Conservation (phyloP, 2,888 invertebrate genomes). For the Trichogramma dendrolimi region DNA sequence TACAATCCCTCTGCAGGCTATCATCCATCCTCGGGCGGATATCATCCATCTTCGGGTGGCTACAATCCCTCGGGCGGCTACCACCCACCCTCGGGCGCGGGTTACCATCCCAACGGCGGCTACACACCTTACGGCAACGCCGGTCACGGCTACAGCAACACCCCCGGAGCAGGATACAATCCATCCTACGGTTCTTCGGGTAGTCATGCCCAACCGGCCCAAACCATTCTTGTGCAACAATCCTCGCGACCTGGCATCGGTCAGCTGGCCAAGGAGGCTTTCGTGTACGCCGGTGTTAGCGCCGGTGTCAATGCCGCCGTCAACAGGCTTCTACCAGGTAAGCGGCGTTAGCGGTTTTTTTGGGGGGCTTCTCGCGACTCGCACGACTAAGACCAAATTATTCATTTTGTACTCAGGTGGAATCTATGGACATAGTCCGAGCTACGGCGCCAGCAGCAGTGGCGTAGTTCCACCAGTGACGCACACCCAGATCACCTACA, state of each 20-base stretch:
- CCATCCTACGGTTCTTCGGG: constrained; percentile 25
- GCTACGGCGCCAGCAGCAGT: constrained; percentile 21
- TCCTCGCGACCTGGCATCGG: constrained; percentile 45
- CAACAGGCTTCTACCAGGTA: constrained; percentile 44
- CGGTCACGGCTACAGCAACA: constrained; percentile 17
- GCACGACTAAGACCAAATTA: not conserved
- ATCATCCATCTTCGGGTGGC: constrained; percentile 20
- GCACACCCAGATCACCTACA: constrained; percentile 47
- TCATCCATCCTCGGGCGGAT: constrained; percentile 9
- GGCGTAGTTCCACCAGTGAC: constrained; percentile 36
- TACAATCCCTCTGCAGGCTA: constrained; percentile 11
- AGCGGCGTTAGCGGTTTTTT: constrained; percentile 9
- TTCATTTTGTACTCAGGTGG: constrained; percentile 27
- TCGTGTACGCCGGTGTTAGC: constrained; percentile 47
- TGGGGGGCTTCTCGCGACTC: not conserved
- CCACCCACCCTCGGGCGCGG: constrained; percentile 20
- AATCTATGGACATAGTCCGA: constrained; percentile 36
- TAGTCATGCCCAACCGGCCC: constrained; percentile 34
- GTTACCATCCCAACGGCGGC: constrained; percentile 24
- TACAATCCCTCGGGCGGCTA: constrained; percentile 19
- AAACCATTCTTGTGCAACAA: constrained; percentile 39
- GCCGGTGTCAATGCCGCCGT: constrained; percentile 50
- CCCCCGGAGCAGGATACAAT: constrained; percentile 30
- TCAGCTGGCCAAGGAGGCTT: constrained; percentile 49
- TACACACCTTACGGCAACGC: constrained; percentile 6